phyloP scores from a whole-genome alignment of 2,888 invertebrate species.

The Machimus rusticus region DNA sequence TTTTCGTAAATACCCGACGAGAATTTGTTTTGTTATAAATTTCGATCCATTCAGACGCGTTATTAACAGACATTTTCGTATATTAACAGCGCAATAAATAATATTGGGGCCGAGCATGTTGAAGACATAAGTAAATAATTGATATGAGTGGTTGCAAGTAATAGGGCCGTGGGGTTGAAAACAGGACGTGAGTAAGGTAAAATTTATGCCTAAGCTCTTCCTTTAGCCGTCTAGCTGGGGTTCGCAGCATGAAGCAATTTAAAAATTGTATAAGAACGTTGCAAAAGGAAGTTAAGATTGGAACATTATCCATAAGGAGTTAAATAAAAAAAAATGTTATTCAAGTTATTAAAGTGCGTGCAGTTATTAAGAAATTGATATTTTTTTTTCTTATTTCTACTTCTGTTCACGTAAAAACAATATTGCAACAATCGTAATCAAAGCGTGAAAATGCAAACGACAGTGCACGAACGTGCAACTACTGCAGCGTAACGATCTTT shows the following conservation, averaged over 20 bases:
- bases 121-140: slow-evolving; percentile 49
- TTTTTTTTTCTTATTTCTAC: background rate
- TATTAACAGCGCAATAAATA: slow-evolving; percentile 48
- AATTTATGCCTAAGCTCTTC: slow-evolving; percentile 26
- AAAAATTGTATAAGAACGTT: background rate
- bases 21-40: slow-evolving; percentile 48
- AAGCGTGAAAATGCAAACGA: background rate
- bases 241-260: background rate
- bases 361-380: background rate
- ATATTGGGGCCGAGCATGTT: slow-evolving; percentile 45
- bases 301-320: background rate
- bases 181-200: slow-evolving; percentile 16
- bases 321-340: background rate
- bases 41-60: slow-evolving; percentile 47
- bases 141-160: slow-evolving; percentile 44
- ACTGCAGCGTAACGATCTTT: background rate
- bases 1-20: slow-evolving; percentile 45
- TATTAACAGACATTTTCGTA: slow-evolving; percentile 47
- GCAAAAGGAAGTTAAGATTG: background rate
- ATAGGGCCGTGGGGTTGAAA: slow-evolving; percentile 35
- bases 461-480: background rate
- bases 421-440: background rate
- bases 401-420: background rate
- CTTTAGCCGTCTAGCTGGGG: background rate
- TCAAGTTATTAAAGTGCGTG: background rate